Percentiles rank a stretch among this genome's conserved stretches.
Evolutionary conservation across 2,888 invertebrate species (phyloP).

Genomic region (Pyrgus malvae): DNA sequence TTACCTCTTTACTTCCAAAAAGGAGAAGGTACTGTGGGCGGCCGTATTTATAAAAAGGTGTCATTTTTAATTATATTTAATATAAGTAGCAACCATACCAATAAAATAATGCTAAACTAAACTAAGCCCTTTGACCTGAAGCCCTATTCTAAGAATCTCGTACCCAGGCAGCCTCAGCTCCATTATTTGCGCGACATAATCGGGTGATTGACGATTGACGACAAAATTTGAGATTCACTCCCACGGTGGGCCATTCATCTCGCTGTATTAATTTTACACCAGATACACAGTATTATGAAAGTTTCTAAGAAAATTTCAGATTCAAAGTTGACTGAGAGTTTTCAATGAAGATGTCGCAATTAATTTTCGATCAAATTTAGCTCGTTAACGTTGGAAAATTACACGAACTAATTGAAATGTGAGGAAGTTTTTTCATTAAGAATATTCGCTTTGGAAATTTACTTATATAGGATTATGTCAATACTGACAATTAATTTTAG

Average conservation of each 20-base stretch:
- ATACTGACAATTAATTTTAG: too few species aligned
- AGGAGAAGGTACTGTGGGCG: too few species aligned
- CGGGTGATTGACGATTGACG: constrained; percentile 17
- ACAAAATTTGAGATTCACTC: constrained; percentile 4
- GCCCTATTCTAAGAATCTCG: not conserved
- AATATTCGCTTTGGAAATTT: constrained; percentile 5
- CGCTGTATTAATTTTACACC: constrained; percentile 19
- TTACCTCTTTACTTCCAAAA: too few species aligned
- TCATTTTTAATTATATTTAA: too few species aligned
- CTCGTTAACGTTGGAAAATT: constrained; percentile 77
- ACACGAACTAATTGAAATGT: constrained; percentile 73
- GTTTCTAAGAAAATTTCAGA: constrained; percentile 65
- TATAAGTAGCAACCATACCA: too few species aligned
- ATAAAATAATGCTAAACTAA: too few species aligned
- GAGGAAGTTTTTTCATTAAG: constrained; percentile 75
- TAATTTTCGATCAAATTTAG: constrained; percentile 80
- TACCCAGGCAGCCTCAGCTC: not conserved
- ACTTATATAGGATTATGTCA: not conserved
- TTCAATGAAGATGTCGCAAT: constrained; percentile 79
- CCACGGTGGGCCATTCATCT: constrained; percentile 6
- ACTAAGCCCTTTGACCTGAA: too few species aligned
- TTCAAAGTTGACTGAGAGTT: constrained; percentile 71
- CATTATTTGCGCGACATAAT: constrained; percentile 5
- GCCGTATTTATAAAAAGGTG: too few species aligned
- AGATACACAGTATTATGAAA: constrained; percentile 43